Conservation (phyloP, 1,140 invertebrate species). For the Kradibia gibbosae region DNA sequence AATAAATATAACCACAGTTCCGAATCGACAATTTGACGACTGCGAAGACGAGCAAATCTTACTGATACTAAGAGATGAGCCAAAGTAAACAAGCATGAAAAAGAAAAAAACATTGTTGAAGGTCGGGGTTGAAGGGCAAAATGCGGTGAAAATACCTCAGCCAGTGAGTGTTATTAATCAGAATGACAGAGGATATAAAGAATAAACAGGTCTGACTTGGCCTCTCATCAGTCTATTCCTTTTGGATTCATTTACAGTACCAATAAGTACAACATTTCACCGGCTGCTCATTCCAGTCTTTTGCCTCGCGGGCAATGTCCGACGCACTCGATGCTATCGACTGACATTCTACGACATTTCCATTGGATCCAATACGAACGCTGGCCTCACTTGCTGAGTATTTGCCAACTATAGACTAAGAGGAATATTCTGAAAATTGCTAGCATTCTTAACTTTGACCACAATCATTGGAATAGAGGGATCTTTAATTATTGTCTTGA, state of each 20-base stretch:
- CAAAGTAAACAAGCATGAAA: not conserved
- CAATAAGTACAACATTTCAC: constrained; percentile 55
- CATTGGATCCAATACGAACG: not conserved
- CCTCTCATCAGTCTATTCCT: constrained; percentile 58
- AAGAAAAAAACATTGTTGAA: too few species aligned
- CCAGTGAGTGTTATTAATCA: constrained; percentile 60
- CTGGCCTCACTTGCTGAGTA: not conserved
- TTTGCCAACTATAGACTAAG: not conserved
- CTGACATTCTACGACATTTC: not conserved
- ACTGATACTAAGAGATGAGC: not conserved
- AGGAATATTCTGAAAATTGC: not conserved
- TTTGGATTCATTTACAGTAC: constrained; percentile 58
- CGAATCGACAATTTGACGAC: not conserved
- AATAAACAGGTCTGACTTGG: not conserved
- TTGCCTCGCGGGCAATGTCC: not conserved
- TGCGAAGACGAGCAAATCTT: too few species aligned
- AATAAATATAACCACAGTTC: not conserved
- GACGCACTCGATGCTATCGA: not conserved
- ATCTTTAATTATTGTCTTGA: too few species aligned
- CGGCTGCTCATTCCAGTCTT: not conserved
- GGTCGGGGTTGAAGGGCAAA: not conserved
- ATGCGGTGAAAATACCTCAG: constrained; percentile 20
- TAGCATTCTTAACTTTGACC: not conserved
- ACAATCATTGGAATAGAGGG: not conserved
- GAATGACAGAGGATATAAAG: constrained; percentile 50